Percentiles rank a stretch among this genome's conserved stretches.
phyloP scores from a whole-genome alignment of 2,888 invertebrate species.

The Drosophila subsilvestris region DNA sequence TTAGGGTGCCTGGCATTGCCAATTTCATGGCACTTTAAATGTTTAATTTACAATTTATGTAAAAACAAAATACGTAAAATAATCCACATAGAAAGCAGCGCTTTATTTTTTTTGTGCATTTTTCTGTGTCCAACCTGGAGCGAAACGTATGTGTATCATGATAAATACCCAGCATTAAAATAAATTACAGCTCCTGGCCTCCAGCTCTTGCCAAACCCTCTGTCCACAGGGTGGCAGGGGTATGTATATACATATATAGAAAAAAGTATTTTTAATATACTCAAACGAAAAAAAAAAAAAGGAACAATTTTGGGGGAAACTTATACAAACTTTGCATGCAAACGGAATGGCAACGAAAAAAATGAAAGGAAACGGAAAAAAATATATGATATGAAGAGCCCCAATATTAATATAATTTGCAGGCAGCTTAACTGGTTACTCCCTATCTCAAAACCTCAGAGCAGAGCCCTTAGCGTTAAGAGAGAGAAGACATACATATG shows the following conservation, averaged over 20 bases:
- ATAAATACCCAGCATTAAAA: constrained; percentile 84
- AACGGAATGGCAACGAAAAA: constrained; percentile 24
- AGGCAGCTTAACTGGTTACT: constrained; percentile 46
- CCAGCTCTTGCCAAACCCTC: neutral
- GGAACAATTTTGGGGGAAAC: constrained; percentile 17
- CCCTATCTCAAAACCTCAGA: constrained; percentile 4
- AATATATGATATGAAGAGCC: constrained; percentile 60
- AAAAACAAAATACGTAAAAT: constrained; percentile 41
- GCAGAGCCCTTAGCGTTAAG: constrained; percentile 40
- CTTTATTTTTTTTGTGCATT: constrained; percentile 5
- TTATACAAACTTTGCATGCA: constrained; percentile 56
- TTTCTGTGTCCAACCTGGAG: constrained; percentile 1
- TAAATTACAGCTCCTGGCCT: constrained; percentile 81
- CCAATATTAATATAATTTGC: constrained; percentile 82
- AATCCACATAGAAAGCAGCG: constrained; percentile 22
- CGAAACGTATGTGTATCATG: constrained; percentile 70
- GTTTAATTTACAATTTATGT: constrained; percentile 77
- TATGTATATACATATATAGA: constrained; percentile 21
- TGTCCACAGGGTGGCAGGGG: neutral
- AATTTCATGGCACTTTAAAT: constrained; percentile 76
- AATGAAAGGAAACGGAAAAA: neutral
- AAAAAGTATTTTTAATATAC: constrained; percentile 64
- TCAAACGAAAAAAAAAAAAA: constrained; percentile 18
- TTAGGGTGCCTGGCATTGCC: constrained; percentile 43
- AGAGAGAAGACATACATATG: constrained; percentile 35